Base-by-base conservation (phyloP, 2,797 vertebrate species). In the Tragelaphus oryx region DNA sequence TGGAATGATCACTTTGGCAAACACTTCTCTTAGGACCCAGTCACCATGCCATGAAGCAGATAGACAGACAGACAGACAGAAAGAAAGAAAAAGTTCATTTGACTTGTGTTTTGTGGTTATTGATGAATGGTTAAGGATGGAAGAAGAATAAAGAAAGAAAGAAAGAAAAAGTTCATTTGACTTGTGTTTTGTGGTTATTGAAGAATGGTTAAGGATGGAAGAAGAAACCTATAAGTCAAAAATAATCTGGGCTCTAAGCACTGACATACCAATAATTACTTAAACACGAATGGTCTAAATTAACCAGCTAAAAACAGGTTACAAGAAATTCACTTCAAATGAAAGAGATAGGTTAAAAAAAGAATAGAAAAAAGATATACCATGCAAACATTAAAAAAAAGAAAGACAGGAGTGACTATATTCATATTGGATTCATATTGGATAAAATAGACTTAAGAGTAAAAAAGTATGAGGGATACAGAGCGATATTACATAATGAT, bases 321-420 rank as follows among this genome's bases (percentile, higher is more conserved):
- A 54, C 8, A 94, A 91, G 84, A 96, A 87, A 93, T 2, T 68
- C 59, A 93, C 59, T 87, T 93, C 37, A 65, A 88, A 94, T 44
- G 22, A 93, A 60, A 95, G 8, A 80, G 33, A 93, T 6, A 78
- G 30, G 30, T 30, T 37, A 33, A 94, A 94, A 92, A 87, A 65
- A 60, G 68, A 95, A 91, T 41, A 20, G 71, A 54, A 87, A 94
- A 79, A 71, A 68, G 18, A 60, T 10, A 52, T 12, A 46, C 55
- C 9, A 90, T 62, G 13, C 18, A 93, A 92, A 91, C 7, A 71
- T 37, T 84, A 54, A 79, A 52, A 28, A 62, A 60, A 50, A 12
- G 46, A 41, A 14, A 74, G 68, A 74, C 11, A 89, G 8, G 20
- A 48, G 18, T 75, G 33, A 6, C 9, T 78, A 50, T 60, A 59